Evolutionary conservation across 2,113 vertebrate species (phyloP).

Genomic region (Hydrochoerus hydrochaeris): DNA sequence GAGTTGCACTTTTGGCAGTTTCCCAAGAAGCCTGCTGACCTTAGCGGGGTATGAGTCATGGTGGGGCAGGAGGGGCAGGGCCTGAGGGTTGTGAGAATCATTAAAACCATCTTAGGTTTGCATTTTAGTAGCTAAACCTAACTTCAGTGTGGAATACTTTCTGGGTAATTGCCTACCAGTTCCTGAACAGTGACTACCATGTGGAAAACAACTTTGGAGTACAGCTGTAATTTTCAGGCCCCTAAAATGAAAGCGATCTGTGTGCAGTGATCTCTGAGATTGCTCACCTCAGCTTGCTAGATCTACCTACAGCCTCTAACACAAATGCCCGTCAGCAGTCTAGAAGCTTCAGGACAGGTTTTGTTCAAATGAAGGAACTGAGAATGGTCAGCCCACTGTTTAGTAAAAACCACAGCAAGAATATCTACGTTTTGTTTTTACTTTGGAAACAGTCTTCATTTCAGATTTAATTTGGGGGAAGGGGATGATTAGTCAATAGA

Average conservation of each 20-base stretch:
- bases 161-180: neutral
- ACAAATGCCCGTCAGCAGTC: too few relatives aligned
- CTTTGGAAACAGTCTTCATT: neutral
- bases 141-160: neutral
- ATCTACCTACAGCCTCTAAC: neutral
- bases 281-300: neutral
- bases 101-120: slow-evolving; percentile 16
- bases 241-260: neutral
- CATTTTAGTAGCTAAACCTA: slow-evolving; percentile 19
- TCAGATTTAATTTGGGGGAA: neutral
- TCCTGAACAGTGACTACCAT: neutral
- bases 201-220: neutral
- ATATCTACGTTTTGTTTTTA: neutral
- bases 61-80: neutral
- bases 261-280: neutral
- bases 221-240: neutral
- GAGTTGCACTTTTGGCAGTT: neutral
- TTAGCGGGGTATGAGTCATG: neutral
- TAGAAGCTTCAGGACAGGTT: neutral
- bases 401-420: neutral
- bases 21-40: neutral
- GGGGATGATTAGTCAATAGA: neutral
- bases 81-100: neutral
- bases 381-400: neutral
- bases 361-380: neutral